A percentile compares a stretch with the other conserved stretches of the same genome.
Evolutionary conservation across 2,888 invertebrate species (phyloP).

Genomic region (Thysanoteuthis rhombus): DNA sequence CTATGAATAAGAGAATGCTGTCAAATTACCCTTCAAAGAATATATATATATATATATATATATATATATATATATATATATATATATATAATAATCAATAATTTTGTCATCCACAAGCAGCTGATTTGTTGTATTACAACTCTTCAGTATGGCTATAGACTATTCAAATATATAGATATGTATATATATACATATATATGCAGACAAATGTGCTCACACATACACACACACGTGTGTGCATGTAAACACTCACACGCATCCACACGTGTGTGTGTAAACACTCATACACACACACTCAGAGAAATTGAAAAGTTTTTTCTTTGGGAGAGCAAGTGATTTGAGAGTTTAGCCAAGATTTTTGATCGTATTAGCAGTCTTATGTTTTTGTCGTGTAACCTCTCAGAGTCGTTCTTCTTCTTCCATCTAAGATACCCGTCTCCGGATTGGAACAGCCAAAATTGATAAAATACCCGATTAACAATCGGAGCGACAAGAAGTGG

Average conservation of each 20-base stretch:
- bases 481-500: conserved; percentile 12
- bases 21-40: too few relatives aligned
- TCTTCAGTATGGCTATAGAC: too few relatives aligned
- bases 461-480: neutral
- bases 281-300: too few relatives aligned
- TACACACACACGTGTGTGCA: neutral
- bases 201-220: neutral
- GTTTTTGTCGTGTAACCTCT: neutral
- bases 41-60: too few relatives aligned
- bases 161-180: too few relatives aligned
- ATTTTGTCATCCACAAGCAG: too few relatives aligned
- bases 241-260: neutral
- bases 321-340: neutral
- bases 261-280: neutral
- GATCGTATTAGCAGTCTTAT: neutral
- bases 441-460: neutral
- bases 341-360: neutral
- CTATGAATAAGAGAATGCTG: too few relatives aligned
- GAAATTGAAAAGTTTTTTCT: too few relatives aligned
- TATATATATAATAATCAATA: too few relatives aligned
- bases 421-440: neutral
- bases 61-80: too few relatives aligned
- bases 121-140: too few relatives aligned
- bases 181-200: too few relatives aligned
- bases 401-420: conserved; percentile 12